Evolutionary conservation across 2,888 invertebrate species (phyloP).

Genomic region (Eumerus sabulonum): DNA sequence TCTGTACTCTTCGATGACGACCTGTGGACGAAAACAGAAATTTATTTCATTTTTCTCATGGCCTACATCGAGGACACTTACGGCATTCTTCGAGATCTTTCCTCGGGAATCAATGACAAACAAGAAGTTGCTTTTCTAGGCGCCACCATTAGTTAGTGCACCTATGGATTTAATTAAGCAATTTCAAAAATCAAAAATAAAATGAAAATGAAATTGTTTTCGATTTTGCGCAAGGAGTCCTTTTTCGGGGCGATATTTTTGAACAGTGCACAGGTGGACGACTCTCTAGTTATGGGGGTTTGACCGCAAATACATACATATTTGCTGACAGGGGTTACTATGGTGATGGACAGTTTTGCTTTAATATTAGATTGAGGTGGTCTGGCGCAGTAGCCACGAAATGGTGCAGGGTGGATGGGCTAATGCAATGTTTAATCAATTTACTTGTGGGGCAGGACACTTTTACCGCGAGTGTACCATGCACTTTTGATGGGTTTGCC

Average conservation of each 20-base stretch:
- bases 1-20: slow-evolving; percentile 78
- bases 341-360: slow-evolving; percentile 25
- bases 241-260: slow-evolving; percentile 18
- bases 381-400: slow-evolving; percentile 36
- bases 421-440: slow-evolving; percentile 52
- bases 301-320: slow-evolving; percentile 21
- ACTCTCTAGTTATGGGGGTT: slow-evolving; percentile 1
- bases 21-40: slow-evolving; percentile 64
- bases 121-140: slow-evolving; percentile 79
- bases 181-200: slow-evolving; percentile 18
- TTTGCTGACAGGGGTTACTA: slow-evolving; percentile 26
- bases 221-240: slow-evolving; percentile 32
- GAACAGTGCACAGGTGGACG: slow-evolving; percentile 26
- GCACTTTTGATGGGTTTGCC: no score
- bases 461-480: background rate
- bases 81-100: slow-evolving; percentile 78
- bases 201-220: slow-evolving; percentile 35
- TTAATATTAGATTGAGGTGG: slow-evolving; percentile 24
- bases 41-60: background rate
- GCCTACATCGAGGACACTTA: slow-evolving; percentile 69
- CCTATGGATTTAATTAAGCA: slow-evolving; percentile 1
- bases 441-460: slow-evolving; percentile 2
- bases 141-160: slow-evolving; percentile 72
- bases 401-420: slow-evolving; percentile 18
- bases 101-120: slow-evolving; percentile 80